These are phyloP conservation scores for Brachyalestes nurse DNA, from an alignment of 2,797 vertebrate genomes.

Conservation along the genomic window DNA sequence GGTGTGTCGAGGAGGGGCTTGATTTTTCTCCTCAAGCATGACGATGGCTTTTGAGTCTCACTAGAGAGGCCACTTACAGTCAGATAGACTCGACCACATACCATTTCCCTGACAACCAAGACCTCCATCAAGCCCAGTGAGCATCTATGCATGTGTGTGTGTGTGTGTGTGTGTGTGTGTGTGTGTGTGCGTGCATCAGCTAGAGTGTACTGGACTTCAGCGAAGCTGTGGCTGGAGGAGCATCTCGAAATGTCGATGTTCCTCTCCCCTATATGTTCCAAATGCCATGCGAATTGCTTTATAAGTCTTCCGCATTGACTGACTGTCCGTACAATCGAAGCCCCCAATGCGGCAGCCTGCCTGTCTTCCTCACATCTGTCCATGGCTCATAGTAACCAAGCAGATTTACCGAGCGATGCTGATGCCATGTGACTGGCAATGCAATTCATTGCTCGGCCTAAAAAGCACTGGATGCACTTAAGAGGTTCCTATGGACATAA, in stretches of 20 bases:
- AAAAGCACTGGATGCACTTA: conserved; percentile 63
- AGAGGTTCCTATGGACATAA: conserved; percentile 59
- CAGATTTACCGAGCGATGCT: conserved; percentile 50
- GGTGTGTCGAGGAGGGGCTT: conserved; percentile 46
- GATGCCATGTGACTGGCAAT: conserved; percentile 54
- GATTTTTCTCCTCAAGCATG: conserved; percentile 50
- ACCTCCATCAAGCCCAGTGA: conserved; percentile 18
- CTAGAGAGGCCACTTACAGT: conserved; percentile 29
- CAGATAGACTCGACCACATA: conserved; percentile 33
- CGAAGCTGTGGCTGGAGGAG: conserved; percentile 38
- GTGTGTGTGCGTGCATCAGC: conserved; percentile 9
- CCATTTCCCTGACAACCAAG: conserved; percentile 35
- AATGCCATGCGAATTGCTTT: conserved; percentile 49
- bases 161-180: conserved; percentile 18
- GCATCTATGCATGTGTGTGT: conserved; percentile 26
- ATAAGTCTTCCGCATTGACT: conserved; percentile 45
- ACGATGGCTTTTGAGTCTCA: conserved; percentile 37
- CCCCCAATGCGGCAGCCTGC: conserved; percentile 29
- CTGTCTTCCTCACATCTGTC: conserved; percentile 28
- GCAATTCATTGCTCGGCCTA: conserved; percentile 61
- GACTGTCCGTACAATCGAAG: conserved; percentile 18
- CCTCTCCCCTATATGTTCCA: conserved; percentile 31
- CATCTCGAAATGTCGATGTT: conserved; percentile 38
- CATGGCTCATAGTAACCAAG: conserved; percentile 40
- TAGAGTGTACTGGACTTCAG: conserved; percentile 13